Conservation (phyloP, 2,888 invertebrate genomes). For the Selenia dentaria region DNA sequence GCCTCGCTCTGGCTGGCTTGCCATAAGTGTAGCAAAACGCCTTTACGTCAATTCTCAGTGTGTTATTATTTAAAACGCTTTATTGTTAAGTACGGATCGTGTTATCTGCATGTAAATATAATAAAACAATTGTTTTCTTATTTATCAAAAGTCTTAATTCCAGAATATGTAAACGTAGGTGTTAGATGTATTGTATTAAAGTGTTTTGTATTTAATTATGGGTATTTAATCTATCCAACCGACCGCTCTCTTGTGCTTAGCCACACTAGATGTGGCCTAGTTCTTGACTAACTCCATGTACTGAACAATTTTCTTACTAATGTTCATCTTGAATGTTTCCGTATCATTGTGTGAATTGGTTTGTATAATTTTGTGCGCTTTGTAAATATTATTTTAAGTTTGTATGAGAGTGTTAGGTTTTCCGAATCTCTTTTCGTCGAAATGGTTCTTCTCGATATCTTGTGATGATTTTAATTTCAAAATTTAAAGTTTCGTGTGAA, state of each 20-base stretch:
- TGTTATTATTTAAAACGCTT: constrained; percentile 84
- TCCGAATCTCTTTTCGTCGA: constrained; percentile 74
- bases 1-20: constrained; percentile 71
- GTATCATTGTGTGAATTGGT: constrained; percentile 56
- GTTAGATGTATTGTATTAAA: constrained; percentile 84
- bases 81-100: constrained; percentile 76
- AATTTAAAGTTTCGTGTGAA: constrained; percentile 20
- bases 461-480: constrained; percentile 39
- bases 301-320: constrained; percentile 55
- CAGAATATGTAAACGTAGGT: constrained; percentile 79
- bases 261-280: constrained; percentile 67
- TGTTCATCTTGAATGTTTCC: constrained; percentile 55
- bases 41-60: constrained; percentile 84
- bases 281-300: constrained; percentile 59
- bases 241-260: constrained; percentile 80
- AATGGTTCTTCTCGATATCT: constrained; percentile 54
- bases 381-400: constrained; percentile 82
- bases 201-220: constrained; percentile 81
- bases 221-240: constrained; percentile 78
- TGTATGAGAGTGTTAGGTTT: constrained; percentile 77
- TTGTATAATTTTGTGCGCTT: constrained; percentile 78
- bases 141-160: constrained; percentile 79
- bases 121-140: constrained; percentile 79
- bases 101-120: constrained; percentile 84
- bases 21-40: constrained; percentile 76